Evolutionary conservation across 2,797 vertebrate species (phyloP), one percentile per base, ranked within the genome.

Genomic region (Gymnodraco acuticeps): DNA sequence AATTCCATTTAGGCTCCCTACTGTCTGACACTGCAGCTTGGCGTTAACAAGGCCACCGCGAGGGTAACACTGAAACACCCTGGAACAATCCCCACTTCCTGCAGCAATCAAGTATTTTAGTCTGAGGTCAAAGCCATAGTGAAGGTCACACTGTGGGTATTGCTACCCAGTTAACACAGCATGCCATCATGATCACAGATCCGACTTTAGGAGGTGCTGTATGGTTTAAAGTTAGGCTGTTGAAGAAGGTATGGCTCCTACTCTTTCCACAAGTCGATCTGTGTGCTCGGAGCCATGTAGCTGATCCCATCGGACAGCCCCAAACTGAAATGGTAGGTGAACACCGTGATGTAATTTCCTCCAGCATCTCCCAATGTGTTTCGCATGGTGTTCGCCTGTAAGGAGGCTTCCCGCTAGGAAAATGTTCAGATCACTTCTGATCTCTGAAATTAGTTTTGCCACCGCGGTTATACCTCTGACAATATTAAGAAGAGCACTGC

Each of bases 401-500:
- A 85, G 77, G 78, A 80, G 60, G 61, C 84, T 85, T 79, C 89
- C 90, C 68, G 76, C 86, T 75, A 80, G 80, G 82, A 93, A 89
- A 87, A 90, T 52, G 80, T 83, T 91, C 84, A 80, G 78, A 91
- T 93, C 88, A 78, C 74, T 76, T 87, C 82, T 80, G 70, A 73
- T 92, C 86, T 75, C 60, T 56, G 73, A 87, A 88, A 90, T 88
- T 68, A 88, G 75, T 90, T 93, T 87, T 91, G 88, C 87, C 90
- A 82, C 73, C 59, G 20, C 13, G 16, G 81, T 86, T 86, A 68
- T 74, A 82, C 87, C 81, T 81, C 70, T 76, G 80, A 85, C 78
- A 83, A 86, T 84, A 87, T 87, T 80, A 89, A 78, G 59, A 80
- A 51, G 47, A 80, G 82, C 66, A 58, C 33, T 33, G 69, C 53